Percentiles rank a stretch among this genome's conserved stretches.
phyloP scores from a whole-genome alignment of 2,797 vertebrate species.

The Podarcis lilfordi region DNA sequence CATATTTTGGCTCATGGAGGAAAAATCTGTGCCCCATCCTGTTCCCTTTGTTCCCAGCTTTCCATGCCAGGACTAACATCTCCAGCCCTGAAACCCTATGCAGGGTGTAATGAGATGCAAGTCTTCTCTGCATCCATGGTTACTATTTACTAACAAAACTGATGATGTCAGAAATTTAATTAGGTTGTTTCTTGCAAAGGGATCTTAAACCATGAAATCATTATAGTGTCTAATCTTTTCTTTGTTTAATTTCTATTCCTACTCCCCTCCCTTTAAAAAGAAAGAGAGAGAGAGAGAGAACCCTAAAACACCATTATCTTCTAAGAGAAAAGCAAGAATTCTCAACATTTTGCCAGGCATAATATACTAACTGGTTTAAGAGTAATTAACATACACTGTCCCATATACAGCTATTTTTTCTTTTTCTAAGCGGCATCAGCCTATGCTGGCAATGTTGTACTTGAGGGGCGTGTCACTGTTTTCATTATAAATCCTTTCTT shows the following conservation, averaged over 20 bases:
- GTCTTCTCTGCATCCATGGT: slow-evolving; percentile 65
- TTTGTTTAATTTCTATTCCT: slow-evolving; percentile 62
- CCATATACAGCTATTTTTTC: slow-evolving; percentile 45
- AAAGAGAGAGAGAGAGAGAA: not conserved
- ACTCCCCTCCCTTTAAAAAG: not conserved
- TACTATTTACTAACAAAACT: slow-evolving; percentile 79
- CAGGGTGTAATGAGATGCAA: slow-evolving; percentile 71
- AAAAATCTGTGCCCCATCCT: slow-evolving; percentile 30
- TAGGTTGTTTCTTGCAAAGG: slow-evolving; percentile 73
- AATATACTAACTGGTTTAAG: slow-evolving; percentile 71
- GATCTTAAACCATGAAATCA: slow-evolving; percentile 73
- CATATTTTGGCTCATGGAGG: slow-evolving; percentile 49
- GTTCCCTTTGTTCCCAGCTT: slow-evolving; percentile 61
- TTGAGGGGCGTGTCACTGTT: slow-evolving; percentile 13
- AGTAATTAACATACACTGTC: slow-evolving; percentile 68
- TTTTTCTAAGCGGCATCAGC: slow-evolving; percentile 29
- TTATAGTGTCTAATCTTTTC: slow-evolving; percentile 71
- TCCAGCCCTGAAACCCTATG: slow-evolving; percentile 62
- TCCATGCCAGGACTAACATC: slow-evolving; percentile 58
- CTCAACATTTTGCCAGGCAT: slow-evolving; percentile 57
- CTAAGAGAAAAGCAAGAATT: slow-evolving; percentile 54
- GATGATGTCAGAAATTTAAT: slow-evolving; percentile 78
- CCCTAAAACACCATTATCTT: slow-evolving; percentile 51
- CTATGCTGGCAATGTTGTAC: slow-evolving; percentile 23
- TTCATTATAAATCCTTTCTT: slow-evolving; percentile 50